A percentile compares a stretch with the other conserved stretches of the same genome.
Conservation (phyloP, 2,113 vertebrate species). For the Callipepla californica region DNA sequence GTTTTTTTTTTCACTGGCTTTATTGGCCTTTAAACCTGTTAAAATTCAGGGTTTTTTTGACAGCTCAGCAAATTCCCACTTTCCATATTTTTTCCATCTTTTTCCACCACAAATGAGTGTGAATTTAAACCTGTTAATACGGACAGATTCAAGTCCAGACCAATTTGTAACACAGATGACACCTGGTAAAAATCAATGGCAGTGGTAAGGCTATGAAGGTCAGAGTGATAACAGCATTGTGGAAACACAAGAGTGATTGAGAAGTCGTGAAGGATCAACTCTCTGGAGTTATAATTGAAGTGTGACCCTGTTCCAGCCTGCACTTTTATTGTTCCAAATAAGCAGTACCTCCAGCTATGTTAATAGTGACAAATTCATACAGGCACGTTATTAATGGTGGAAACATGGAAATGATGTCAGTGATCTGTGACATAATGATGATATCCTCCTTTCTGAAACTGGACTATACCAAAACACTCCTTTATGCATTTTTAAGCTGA, state of each 20-base stretch:
- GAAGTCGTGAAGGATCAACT: slow-evolving; percentile 37
- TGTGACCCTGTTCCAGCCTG: slow-evolving; percentile 17
- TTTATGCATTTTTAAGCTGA: not conserved
- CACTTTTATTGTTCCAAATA: slow-evolving; percentile 39
- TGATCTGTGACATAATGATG: not conserved
- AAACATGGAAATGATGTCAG: slow-evolving; percentile 1
- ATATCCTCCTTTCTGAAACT: not conserved
- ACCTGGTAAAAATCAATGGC: slow-evolving; percentile 71
- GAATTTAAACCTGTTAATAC: slow-evolving; percentile 69
- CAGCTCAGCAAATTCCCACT: slow-evolving; percentile 51
- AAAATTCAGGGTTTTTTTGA: slow-evolving; percentile 58
- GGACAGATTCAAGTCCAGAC: slow-evolving; percentile 60
- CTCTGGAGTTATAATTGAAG: slow-evolving; percentile 38
- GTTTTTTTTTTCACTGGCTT: slow-evolving; percentile 50
- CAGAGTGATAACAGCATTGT: slow-evolving; percentile 57
- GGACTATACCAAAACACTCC: not conserved
- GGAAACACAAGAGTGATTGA: slow-evolving; percentile 32
- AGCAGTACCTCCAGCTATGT: slow-evolving; percentile 26
- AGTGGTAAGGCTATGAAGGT: slow-evolving; percentile 58
- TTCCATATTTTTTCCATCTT: not conserved
- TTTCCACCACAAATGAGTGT: slow-evolving; percentile 35
- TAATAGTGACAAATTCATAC: slow-evolving; percentile 42
- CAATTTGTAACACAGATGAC: slow-evolving; percentile 71
- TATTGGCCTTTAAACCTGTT: slow-evolving; percentile 58
- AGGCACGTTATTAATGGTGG: not conserved